Percentiles rank a stretch among this genome's conserved stretches.
Conservation (phyloP, 2,888 invertebrate genomes). For the Octodonta nipae region DNA sequence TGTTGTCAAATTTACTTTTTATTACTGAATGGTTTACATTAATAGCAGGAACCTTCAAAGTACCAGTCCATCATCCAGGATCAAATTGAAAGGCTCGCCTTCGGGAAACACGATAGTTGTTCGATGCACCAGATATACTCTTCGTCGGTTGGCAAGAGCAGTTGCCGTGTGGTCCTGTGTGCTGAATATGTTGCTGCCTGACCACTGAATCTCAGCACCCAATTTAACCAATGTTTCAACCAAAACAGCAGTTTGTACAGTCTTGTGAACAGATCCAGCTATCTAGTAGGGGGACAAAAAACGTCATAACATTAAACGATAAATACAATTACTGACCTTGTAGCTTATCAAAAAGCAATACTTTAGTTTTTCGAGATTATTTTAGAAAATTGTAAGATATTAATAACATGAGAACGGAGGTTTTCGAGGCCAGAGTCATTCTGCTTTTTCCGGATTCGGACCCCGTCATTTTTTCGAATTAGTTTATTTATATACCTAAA, state of each 20-base stretch:
- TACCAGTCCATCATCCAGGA: slow-evolving; percentile 90
- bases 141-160: slow-evolving; percentile 97
- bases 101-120: slow-evolving; percentile 81
- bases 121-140: slow-evolving; percentile 99
- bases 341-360: too few relatives aligned
- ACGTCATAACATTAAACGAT: too few relatives aligned
- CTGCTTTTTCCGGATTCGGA: too few relatives aligned
- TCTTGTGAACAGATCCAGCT: slow-evolving; percentile 98
- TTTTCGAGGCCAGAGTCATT: too few relatives aligned
- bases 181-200: slow-evolving; percentile 99
- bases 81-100: slow-evolving; percentile 89
- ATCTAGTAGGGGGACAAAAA: too few relatives aligned
- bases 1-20: slow-evolving; percentile 98
- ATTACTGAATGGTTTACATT: slow-evolving; percentile 99
- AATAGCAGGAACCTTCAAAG: slow-evolving; percentile 84
- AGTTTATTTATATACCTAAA: too few relatives aligned
- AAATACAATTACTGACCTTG: too few relatives aligned
- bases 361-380: too few relatives aligned
- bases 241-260: slow-evolving; percentile 95
- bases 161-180: slow-evolving; percentile 99
- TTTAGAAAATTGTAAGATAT: too few relatives aligned
- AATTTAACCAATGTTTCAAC: slow-evolving; percentile 92
- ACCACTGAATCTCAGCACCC: slow-evolving; percentile 99
- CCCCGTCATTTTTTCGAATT: too few relatives aligned
- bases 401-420: too few relatives aligned